Base-by-base conservation (phyloP, 2,113 vertebrate species). In the Theropithecus gelada region DNA sequence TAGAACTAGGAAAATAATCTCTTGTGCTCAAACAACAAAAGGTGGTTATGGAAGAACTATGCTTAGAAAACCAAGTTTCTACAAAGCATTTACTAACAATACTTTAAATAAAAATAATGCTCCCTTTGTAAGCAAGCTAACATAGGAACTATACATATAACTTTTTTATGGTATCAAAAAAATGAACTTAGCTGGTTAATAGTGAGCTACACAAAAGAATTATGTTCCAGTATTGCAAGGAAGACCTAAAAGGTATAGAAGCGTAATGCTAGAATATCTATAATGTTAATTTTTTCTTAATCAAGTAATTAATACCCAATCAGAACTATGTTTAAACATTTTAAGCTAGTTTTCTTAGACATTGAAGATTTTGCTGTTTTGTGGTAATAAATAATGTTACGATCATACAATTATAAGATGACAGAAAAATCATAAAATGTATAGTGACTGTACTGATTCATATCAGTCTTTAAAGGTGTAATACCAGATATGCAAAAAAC, bases 391-490 rank as follows among this genome's bases (percentile, higher is more conserved):
- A 98, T 99, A 98, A 98, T 96, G 98, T 96, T 98, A 98, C 94
- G 98, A 92, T 98, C 97, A 98, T 96, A 98, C 98, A 98, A 98
- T 91, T 98, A 98, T 97, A 98, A 93, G 97, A 97, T 98, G 97
- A 98, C 98, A 98, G 95, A 87, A 98, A 98, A 98, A 98, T 98
- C 97, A 97, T 90, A 95, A 98, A 98, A 94, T 97, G 96, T 98
- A 98, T 90, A 98, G 95, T 98, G 97, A 97, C 45, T 97, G 96
- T 95, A 97, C 96, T 98, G 98, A 98, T 97, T 98, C 96, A 98
- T 96, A 98, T 98, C 98, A 98, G 98, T 98, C 98, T 99, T 99
- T 98, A 98, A 98, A 98, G 98, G 98, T 98, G 98, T 98, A 98
- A 98, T 97, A 95, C 94, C 97, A 98, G 97, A 98, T 97, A 98